Conservation (phyloP, 2,888 invertebrate genomes). For the Drosophila mimica region DNA sequence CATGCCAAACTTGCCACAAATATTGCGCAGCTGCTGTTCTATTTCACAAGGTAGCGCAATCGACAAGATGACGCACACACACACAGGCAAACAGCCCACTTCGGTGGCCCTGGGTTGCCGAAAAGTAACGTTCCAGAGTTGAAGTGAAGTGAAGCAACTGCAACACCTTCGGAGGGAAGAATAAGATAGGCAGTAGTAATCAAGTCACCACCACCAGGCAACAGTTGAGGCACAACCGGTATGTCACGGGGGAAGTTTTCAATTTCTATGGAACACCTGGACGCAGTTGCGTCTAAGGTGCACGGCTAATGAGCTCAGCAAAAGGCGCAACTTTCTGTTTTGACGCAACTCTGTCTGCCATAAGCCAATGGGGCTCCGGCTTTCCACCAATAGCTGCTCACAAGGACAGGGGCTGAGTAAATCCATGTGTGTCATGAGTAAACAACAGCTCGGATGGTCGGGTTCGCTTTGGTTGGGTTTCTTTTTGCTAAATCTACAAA, state of each 20-base stretch:
- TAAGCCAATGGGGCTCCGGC: conserved; percentile 10
- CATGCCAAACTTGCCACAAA: conserved; percentile 71
- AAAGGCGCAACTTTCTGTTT: conserved; percentile 63
- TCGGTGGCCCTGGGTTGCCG: background rate
- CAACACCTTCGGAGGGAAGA: conserved; percentile 63
- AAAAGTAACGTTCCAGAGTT: conserved; percentile 53
- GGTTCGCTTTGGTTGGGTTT: conserved; percentile 1
- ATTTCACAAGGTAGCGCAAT: conserved; percentile 64
- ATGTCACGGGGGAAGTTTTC: conserved; percentile 72
- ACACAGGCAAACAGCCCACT: conserved; percentile 3
- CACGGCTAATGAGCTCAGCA: conserved; percentile 56
- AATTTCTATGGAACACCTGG: conserved; percentile 75
- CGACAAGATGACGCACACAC: conserved; percentile 44
- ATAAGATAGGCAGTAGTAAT: conserved; percentile 37
- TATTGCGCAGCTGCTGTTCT: conserved; percentile 70
- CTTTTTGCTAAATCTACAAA: conserved; percentile 45
- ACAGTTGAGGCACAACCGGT: conserved; percentile 49
- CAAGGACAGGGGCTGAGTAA: conserved; percentile 5
- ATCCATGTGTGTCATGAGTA: conserved; percentile 34
- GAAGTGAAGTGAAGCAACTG: conserved; percentile 28
- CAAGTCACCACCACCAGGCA: conserved; percentile 28
- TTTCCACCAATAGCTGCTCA: background rate
- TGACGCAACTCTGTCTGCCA: conserved; percentile 74
- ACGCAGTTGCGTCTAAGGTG: conserved; percentile 65
- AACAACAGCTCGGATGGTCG: conserved; percentile 60